Base-by-base conservation (phyloP, 2,113 vertebrate species). In the Danionella cerebrum region DNA sequence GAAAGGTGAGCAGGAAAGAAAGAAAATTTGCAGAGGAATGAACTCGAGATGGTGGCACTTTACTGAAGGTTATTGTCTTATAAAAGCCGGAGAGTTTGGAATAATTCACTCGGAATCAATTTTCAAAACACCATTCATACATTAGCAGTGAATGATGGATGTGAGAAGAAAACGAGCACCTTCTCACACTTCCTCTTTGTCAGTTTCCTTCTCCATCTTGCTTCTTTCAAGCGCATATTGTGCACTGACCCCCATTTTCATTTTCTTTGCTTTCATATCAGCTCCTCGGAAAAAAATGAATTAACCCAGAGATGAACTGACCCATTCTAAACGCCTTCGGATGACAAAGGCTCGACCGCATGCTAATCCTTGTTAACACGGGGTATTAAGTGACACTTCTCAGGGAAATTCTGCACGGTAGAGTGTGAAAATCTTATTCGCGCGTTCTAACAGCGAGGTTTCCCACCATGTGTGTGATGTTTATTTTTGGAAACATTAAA, bases 41-140 rank as follows among this genome's bases (percentile, higher is more conserved):
- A 73, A 67, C 51, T 27, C 50, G 71, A 39, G 65, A 55, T 54
- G 44, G 50, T 65, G 25, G 52, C 53, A 58, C 52, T 60, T 71
- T 62, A 27, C 42, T 45, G 52, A 53, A 58, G 67, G 63, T 73
- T 78, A 70, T 73, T 70, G 45, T 72, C 69, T 73, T 67, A 44
- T 55, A 69, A 8, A 14, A 76, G 73, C 72, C 67, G 68, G 59
- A 74, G 64, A 68, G 67, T 41, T 44, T 41, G 25, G 58, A 84
- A 85, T 87, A 86, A 86, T 82, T 85, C 79, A 81, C 81, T 81
- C 60, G 77, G 71, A 85, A 87, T 87, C 84, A 80, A 86, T 88
- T 87, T 86, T 72, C 76, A 84, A 84, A 79, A 77, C 69, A 33
- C 77, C 71, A 66, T 76, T 75, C 53, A 69, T 60, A 79, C 74